phyloP scores from a whole-genome alignment of 2,113 vertebrate species.

The Elaphurus davidianus region DNA sequence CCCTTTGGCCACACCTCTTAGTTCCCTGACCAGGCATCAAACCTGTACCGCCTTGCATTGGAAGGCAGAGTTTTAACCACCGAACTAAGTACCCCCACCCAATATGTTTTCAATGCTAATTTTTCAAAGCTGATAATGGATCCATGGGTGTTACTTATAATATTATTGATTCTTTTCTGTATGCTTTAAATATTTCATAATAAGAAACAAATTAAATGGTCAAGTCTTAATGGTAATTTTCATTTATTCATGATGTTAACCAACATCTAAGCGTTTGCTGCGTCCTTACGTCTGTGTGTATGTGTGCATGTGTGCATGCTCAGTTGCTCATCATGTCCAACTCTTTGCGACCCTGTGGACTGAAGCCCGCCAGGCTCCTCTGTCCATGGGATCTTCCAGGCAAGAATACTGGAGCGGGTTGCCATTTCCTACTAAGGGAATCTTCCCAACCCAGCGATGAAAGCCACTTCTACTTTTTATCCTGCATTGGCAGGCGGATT shows the following conservation, averaged over 20 bases:
- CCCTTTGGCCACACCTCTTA: background rate
- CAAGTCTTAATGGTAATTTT: background rate
- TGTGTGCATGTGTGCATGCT: background rate
- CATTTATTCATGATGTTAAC: background rate
- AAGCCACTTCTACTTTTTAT: background rate
- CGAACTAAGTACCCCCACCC: background rate
- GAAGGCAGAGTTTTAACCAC: background rate
- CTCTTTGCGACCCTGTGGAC: background rate
- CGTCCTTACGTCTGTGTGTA: background rate
- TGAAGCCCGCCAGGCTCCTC: background rate
- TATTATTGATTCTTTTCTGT: background rate
- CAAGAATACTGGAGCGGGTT: background rate
- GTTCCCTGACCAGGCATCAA: background rate
- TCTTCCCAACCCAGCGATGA: background rate
- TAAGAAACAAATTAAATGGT: background rate
- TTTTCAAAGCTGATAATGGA: background rate
- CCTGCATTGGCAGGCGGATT: background rate
- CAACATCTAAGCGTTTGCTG: background rate
- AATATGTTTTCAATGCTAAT: background rate
- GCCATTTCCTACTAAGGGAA: background rate
- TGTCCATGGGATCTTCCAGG: background rate
- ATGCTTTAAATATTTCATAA: conserved; percentile 19
- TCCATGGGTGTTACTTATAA: background rate
- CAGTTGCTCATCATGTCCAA: background rate
- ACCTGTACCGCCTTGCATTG: background rate